Base-by-base conservation (phyloP, 2,797 vertebrate species). In the Ceryle rudis region DNA sequence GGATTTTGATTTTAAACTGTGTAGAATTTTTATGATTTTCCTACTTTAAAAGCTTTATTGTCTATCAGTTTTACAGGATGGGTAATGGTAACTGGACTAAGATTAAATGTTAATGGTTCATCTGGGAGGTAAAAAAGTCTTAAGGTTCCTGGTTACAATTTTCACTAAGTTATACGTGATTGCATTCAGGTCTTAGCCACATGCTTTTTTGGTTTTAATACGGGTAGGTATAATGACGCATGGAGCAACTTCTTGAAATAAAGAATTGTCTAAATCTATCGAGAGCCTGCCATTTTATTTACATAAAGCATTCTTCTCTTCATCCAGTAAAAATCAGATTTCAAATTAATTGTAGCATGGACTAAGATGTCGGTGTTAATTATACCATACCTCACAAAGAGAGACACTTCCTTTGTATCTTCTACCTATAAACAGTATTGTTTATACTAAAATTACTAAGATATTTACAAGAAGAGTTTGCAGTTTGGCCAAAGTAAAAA, bases 11-110 rank as follows among this genome's bases (percentile, higher is more conserved):
- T 22, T 6, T 28, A 14, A 95, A 49, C 11, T 26, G 5, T 26
- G 28, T 14, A 58, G 3, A 4, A 42, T 22, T 80, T 83, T 65
- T 52, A 47, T 5, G 1, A 26, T 51, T 66, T 79, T n/a, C 3
- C 1, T 33, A 51, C 28, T 74, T 74, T 22, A 42, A 18, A 67
- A 70, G 16, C 16, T 69, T 69, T 7, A 19, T 35, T 86, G 78
- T 42, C 16, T 15, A 57, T 35, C 10, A 49, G 9, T 57, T 72
- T 57, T 54, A 69, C 2, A 58, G 21, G 23, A 52, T 31, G 3
- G 2, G 2, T 26, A 41, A 73, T 0, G 0, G 13, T 55, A 86
- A 83, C 33, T 8, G 9, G 18, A 84, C 1, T 6, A 77, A 41
- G 7, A 49, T 41, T 6, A 54, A 78, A 49, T 11, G 1, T 33